These are phyloP conservation scores for Zaprionus inermis DNA, from an alignment of 1,140 invertebrate species.

Conservation along the genomic window DNA sequence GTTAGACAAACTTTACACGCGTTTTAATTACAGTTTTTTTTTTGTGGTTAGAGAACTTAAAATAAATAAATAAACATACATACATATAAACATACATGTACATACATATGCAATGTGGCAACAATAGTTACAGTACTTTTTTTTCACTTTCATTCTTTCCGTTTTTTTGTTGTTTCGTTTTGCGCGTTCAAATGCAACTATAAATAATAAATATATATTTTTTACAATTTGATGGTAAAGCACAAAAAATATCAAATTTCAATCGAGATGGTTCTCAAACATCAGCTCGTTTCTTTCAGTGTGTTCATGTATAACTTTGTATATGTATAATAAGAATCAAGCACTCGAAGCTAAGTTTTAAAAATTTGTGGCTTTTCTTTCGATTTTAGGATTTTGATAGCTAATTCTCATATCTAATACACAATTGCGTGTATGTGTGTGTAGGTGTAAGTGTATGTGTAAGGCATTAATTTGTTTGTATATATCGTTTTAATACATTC, in stretches of 20 bases:
- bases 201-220: constrained; percentile 78
- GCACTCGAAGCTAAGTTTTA: constrained; percentile 36
- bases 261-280: constrained; percentile 28
- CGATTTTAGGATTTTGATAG: constrained; percentile 35
- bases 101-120: constrained; percentile 76
- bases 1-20: constrained; percentile 61
- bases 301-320: neutral
- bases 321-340: constrained; percentile 40
- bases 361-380: constrained; percentile 44
- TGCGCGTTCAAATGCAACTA: constrained; percentile 74
- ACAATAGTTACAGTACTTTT: constrained; percentile 75
- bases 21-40: constrained; percentile 28
- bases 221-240: constrained; percentile 66
- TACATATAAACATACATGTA: constrained; percentile 78
- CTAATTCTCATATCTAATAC: constrained; percentile 53
- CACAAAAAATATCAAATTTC: constrained; percentile 61
- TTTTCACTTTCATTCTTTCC: constrained; percentile 31
- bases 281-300: constrained; percentile 10
- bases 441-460: constrained; percentile 37
- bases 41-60: constrained; percentile 68
- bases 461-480: constrained; percentile 76
- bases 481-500: constrained; percentile 71
- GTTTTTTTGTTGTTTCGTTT: constrained; percentile 45
- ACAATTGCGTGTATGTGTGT: constrained; percentile 18
- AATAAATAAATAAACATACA: constrained; percentile 79